These are phyloP conservation scores for Lycia hirtaria DNA, from an alignment of 2,888 invertebrate genomes.

Conservation along the genomic window DNA sequence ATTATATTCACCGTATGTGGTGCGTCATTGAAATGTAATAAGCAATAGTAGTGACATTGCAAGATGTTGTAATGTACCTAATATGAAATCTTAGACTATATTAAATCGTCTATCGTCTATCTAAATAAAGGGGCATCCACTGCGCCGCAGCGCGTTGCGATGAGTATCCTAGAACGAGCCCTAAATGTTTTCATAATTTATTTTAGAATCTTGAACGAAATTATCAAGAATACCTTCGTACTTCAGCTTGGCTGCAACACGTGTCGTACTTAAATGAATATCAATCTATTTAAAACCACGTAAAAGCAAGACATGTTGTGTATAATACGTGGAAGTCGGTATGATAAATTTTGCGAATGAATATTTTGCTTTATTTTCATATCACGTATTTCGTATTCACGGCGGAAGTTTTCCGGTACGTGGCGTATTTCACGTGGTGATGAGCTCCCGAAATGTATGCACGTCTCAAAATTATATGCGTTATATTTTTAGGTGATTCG, in stretches of 20 bases:
- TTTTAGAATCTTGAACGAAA: too few species aligned
- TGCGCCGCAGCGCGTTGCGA: too few species aligned
- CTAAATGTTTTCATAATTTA: too few species aligned
- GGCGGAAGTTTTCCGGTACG: constrained; percentile 15
- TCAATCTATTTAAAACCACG: neutral
- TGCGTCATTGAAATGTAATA: too few species aligned
- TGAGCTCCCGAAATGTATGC: neutral
- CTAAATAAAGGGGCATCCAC: too few species aligned
- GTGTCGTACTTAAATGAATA: neutral
- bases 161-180: too few species aligned
- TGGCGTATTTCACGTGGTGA: constrained; percentile 17
- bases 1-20: too few species aligned
- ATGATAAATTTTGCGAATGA: neutral
- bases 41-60: too few species aligned
- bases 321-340: neutral
- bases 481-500: neutral
- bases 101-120: too few species aligned
- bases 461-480: constrained; percentile 7
- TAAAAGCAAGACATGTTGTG: neutral
- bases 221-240: too few species aligned
- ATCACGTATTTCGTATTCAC: constrained; percentile 30
- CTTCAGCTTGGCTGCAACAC: neutral
- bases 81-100: too few species aligned
- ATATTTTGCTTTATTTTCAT: constrained; percentile 2
- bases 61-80: too few species aligned